Percentiles rank a stretch among this genome's conserved stretches.
Evolutionary conservation across 1,140 invertebrate genomes (phyloP).

Genomic region (Vanessa atalanta): DNA sequence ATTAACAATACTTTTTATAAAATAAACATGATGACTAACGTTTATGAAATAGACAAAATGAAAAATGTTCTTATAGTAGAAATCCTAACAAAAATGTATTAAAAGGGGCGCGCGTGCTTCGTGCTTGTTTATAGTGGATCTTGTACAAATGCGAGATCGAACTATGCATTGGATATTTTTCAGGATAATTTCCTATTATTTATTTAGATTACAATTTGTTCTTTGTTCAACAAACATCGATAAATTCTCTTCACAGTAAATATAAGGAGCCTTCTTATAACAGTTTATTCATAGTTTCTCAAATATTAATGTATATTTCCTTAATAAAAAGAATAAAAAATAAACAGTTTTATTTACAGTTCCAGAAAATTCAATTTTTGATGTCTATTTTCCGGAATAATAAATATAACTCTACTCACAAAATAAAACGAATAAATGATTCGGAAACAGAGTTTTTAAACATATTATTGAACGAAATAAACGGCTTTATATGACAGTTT

Average conservation of each 20-base stretch:
- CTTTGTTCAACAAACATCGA: not conserved
- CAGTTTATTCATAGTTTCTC: too few species aligned
- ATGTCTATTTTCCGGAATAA: too few species aligned
- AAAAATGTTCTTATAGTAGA: conserved; percentile 3
- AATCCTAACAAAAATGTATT: conserved; percentile 21
- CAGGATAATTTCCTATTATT: not conserved
- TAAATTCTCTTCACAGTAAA: not conserved
- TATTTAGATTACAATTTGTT: conserved; percentile 5
- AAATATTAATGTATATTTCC: too few species aligned
- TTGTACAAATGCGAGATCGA: conserved; percentile 5
- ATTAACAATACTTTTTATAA: not conserved
- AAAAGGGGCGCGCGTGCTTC: conserved; percentile 19
- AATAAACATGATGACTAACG: not conserved
- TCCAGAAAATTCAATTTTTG: too few species aligned
- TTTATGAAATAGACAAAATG: not conserved
- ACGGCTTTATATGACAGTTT: too few species aligned
- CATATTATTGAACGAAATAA: too few species aligned
- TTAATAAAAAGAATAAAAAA: too few species aligned
- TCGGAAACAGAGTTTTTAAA: too few species aligned
- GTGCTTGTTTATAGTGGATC: conserved; percentile 15
- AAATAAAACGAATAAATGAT: too few species aligned
- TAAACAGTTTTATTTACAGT: too few species aligned
- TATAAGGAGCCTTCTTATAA: too few species aligned
- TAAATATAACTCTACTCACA: too few species aligned
- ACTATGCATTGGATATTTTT: conserved; percentile 3